phyloP scores from a whole-genome alignment of 2,888 invertebrate genomes.

The Drosophila nigritarsus region DNA sequence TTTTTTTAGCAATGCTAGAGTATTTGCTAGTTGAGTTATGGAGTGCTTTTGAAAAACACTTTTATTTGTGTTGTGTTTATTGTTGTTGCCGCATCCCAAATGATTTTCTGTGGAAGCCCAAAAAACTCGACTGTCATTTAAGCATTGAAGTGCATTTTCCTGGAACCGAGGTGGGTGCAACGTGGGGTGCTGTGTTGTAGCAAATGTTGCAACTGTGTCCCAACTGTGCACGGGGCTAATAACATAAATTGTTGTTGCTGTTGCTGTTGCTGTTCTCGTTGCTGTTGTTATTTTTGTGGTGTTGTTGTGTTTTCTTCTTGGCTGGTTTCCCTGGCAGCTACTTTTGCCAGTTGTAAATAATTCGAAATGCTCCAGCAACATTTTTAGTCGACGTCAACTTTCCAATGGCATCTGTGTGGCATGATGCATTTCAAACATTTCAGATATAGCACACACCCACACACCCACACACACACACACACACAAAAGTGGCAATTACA shows the following conservation, averaged over 20 bases:
- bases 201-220: conserved; percentile 36
- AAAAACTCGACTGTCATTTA: conserved; percentile 62
- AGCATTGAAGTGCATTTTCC: conserved; percentile 65
- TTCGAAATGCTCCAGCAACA: conserved; percentile 56
- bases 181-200: background rate
- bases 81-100: conserved; percentile 52
- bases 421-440: conserved; percentile 21
- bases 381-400: conserved; percentile 46
- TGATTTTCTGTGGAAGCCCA: conserved; percentile 50
- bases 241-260: conserved; percentile 48
- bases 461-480: background rate
- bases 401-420: conserved; percentile 28
- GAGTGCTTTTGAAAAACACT: background rate
- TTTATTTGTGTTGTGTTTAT: conserved; percentile 16
- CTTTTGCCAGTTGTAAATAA: conserved; percentile 59
- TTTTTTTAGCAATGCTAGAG: background rate
- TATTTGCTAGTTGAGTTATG: background rate
- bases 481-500: conserved; percentile 30
- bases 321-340: conserved; percentile 47
- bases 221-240: conserved; percentile 54
- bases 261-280: conserved; percentile 14
- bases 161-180: conserved; percentile 22
- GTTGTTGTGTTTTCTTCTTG: conserved; percentile 47
- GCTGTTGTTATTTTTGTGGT: conserved; percentile 4
- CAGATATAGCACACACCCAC: background rate